Base-by-base conservation (phyloP, 2,113 vertebrate genomes). In the Typhlomys cinereus region DNA sequence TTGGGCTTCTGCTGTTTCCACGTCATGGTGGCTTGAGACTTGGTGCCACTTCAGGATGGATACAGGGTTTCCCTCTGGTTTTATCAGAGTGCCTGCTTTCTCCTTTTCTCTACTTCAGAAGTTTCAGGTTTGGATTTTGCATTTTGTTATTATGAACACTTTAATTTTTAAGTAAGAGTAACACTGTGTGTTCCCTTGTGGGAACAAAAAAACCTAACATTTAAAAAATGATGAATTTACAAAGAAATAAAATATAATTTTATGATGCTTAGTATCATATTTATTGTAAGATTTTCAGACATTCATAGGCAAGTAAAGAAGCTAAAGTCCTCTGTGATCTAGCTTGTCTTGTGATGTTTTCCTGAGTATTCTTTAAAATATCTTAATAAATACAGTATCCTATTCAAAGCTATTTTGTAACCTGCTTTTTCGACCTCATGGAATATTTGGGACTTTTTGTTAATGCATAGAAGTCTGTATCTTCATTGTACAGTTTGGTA, bases 241-340 rank as follows among this genome's bases (percentile, higher is more conserved):
- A 95, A 54, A 85, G 91, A 91, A 52, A 73, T 73, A 76, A 66
- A n/a, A 61, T 81, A 52, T 76, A 69, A 67, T 90, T 89, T 95
- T 93, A 69, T 88, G 64, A 36, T 85, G 59, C 46, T 91, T 86
- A 61, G 44, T 83, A 59, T 34, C 18, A 62, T 50, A 67, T 10
- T 78, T 20, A 59, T 67, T 83, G 15, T 88, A 84, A 66, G 66
- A 36, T 75, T 94, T 85, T 85, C 61, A 90, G 69, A 92, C 52
- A 41, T 62, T 78, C 80, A 39, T 69, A 85, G 48, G 44, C 80
- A 85, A 92, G n/a, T 76, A 70, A 44, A 96, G 74, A 79, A 69
- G 70, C 7, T 82, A 82, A 95, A 70, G 39, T 89, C 34, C 59
- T 8, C 50, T 75, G 23, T 46, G 92, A 57, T 73, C 39, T 84